Conservation (phyloP, 2,888 invertebrate species). For the Habroteleia sp. region DNA sequence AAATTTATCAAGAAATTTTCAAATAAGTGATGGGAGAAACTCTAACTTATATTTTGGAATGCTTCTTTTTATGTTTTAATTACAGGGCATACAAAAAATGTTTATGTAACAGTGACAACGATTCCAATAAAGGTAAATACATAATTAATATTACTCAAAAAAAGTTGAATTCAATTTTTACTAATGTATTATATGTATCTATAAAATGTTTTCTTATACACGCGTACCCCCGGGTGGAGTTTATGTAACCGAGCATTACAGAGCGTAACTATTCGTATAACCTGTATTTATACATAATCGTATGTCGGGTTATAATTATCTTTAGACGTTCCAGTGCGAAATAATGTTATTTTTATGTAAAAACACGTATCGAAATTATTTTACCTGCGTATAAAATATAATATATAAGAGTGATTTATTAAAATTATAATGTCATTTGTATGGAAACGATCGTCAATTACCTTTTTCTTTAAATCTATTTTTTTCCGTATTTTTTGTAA, state of each 20-base stretch:
- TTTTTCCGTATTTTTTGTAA: constrained; percentile 3
- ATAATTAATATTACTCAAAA: constrained; percentile 5
- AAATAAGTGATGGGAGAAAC: constrained; percentile 22
- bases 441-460: constrained; percentile 4
- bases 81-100: no score
- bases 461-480: neutral
- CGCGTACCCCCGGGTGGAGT: constrained; percentile 10
- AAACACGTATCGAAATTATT: constrained; percentile 23
- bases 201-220: constrained; percentile 23
- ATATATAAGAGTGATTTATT: constrained; percentile 36
- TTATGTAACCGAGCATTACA: constrained; percentile 35
- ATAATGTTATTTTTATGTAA: constrained; percentile 32
- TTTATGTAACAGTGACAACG: no score
- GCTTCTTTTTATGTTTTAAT: neutral
- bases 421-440: constrained; percentile 11
- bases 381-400: constrained; percentile 9
- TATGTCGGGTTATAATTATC: constrained; percentile 32
- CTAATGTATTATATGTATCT: no score
- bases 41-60: neutral
- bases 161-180: no score
- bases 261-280: constrained; percentile 30
- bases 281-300: constrained; percentile 44
- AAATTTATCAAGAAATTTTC: no score
- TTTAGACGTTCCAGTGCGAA: constrained; percentile 30
- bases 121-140: no score